phyloP scores from a whole-genome alignment of 2,888 invertebrate species.

The Corbicula japonica region DNA sequence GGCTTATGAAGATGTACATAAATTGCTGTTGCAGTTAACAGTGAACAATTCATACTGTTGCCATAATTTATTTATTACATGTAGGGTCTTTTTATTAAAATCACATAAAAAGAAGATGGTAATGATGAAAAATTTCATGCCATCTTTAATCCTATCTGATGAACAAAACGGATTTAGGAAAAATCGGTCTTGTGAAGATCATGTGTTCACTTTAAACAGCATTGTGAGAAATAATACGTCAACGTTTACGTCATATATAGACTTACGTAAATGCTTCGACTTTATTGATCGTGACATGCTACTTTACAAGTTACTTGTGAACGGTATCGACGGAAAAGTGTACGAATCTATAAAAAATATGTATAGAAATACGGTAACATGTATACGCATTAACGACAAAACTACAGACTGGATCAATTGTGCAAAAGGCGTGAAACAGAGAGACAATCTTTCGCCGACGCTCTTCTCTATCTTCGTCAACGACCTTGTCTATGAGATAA shows the following conservation, averaged over 20 bases:
- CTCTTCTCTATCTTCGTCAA: conserved; percentile 37
- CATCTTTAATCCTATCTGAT: too few relatives aligned
- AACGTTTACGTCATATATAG: conserved; percentile 32
- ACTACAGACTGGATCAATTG: conserved; percentile 36
- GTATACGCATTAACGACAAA: conserved; percentile 31
- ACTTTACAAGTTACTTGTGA: conserved; percentile 42
- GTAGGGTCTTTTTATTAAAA: too few relatives aligned
- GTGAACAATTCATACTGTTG: too few relatives aligned
- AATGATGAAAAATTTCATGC: too few relatives aligned
- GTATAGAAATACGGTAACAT: neutral
- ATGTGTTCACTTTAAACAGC: too few relatives aligned
- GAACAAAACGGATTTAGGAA: too few relatives aligned
- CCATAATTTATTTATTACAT: too few relatives aligned
- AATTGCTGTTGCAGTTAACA: too few relatives aligned
- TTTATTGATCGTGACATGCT: conserved; percentile 38
- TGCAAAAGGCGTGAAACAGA: conserved; percentile 32
- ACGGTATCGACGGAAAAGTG: conserved; percentile 43
- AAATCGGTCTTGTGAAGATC: too few relatives aligned
- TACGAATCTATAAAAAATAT: conserved; percentile 28
- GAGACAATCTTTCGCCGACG: conserved; percentile 43
- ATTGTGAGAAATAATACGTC: conserved; percentile 20
- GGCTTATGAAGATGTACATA: too few relatives aligned
- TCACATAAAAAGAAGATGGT: too few relatives aligned
- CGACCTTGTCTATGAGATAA: conserved; percentile 37
- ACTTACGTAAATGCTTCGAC: conserved; percentile 30